These are phyloP conservation scores for Chaetodon auriga DNA, from an alignment of 2,113 vertebrate genomes.

Conservation along the genomic window DNA sequence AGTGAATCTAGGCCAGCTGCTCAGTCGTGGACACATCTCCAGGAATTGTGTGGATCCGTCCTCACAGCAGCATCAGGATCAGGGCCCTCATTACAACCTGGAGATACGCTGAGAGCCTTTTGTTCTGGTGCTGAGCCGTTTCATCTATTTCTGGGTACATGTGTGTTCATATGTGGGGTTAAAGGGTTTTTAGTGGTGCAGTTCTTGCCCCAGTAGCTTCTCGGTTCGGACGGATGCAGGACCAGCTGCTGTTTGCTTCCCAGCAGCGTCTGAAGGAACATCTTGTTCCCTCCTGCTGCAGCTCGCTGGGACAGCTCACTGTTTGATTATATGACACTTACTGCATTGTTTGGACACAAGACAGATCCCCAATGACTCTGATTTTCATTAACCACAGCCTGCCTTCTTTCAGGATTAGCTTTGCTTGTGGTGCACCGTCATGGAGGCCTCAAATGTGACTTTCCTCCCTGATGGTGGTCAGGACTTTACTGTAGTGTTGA, in stretches of 20 bases:
- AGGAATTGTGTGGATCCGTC: background rate
- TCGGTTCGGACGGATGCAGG: background rate
- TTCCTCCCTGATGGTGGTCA: too few relatives aligned
- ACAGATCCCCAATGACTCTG: background rate
- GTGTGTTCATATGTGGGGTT: rapidly evolving
- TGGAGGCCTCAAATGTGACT: background rate
- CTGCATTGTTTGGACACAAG: background rate
- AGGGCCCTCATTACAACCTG: slow-evolving; percentile 18
- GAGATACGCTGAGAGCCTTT: background rate
- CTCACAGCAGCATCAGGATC: background rate
- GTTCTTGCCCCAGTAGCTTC: background rate
- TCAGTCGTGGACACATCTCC: background rate
- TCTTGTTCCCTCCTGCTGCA: slow-evolving; percentile 37
- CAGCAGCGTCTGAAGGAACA: slow-evolving; percentile 35
- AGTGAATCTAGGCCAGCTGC: background rate
- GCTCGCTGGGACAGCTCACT: background rate
- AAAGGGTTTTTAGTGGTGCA: too few relatives aligned
- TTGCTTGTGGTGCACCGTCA: background rate
- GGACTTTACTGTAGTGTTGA: too few relatives aligned
- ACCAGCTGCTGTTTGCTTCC: background rate
- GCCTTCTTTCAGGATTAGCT: background rate
- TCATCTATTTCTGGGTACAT: background rate
- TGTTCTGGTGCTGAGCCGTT: background rate
- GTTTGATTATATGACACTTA: background rate
- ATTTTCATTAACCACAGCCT: too few relatives aligned